Evolutionary conservation across 2,888 invertebrate genomes (phyloP).

Genomic region (Pseudococcus longispinus): DNA sequence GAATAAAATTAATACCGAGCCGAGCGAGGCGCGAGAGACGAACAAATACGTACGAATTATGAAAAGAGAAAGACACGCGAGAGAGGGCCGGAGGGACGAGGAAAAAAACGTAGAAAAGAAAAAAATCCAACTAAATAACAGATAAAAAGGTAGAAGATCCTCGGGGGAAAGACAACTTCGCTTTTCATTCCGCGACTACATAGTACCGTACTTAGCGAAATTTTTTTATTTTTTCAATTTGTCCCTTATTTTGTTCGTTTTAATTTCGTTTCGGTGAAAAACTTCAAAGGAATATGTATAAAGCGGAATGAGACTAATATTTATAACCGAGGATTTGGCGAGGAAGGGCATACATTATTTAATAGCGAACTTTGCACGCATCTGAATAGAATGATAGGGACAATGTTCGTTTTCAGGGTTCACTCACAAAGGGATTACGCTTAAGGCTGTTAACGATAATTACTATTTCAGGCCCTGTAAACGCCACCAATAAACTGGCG

Average conservation of each 20-base stretch:
- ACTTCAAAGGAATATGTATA: constrained; percentile 55
- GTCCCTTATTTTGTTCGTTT: constrained; percentile 57
- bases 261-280: constrained; percentile 53
- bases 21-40: background rate
- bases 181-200: constrained; percentile 44
- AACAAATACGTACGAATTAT: background rate
- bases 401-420: constrained; percentile 55
- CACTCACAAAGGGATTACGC: constrained; percentile 56
- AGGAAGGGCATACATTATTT: constrained; percentile 51
- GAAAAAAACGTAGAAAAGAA: constrained; percentile 8
- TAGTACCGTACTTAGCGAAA: constrained; percentile 43
- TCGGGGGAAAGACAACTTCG: constrained; percentile 53
- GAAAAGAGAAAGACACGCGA: background rate
- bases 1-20: constrained; percentile 55
- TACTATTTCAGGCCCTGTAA: constrained; percentile 52
- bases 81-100: background rate
- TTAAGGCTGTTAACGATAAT: constrained; percentile 57
- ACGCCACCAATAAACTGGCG: constrained; percentile 48
- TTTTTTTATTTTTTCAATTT: constrained; percentile 55
- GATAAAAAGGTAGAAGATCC: constrained; percentile 55
- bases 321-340: constrained; percentile 54
- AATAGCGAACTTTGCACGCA: constrained; percentile 51
- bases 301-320: constrained; percentile 55
- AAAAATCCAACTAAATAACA: constrained; percentile 52
- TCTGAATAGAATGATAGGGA: constrained; percentile 56